Evolutionary conservation across 2,113 vertebrate genomes (phyloP).

Genomic region (Toxotes jaculatrix): DNA sequence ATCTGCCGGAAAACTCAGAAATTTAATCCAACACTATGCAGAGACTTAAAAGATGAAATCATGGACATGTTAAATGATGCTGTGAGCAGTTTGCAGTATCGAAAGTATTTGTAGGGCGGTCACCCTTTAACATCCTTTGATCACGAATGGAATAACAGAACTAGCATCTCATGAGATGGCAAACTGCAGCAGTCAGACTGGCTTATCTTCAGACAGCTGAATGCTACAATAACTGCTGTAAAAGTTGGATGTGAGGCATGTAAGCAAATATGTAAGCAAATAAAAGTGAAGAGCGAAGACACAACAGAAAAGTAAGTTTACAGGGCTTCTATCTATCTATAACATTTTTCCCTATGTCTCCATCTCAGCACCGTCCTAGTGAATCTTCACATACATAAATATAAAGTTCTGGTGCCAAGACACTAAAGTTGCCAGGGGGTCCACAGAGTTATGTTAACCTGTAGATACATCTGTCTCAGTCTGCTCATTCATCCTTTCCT

Average conservation of each 20-base stretch:
- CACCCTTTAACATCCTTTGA: conserved; percentile 21
- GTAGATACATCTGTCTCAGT: conserved; percentile 7
- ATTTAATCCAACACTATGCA: conserved; percentile 1
- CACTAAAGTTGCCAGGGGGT: not conserved
- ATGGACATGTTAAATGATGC: not conserved
- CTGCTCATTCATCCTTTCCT: too few relatives aligned
- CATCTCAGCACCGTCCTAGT: not conserved
- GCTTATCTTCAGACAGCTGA: conserved; percentile 20
- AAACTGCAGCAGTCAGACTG: conserved; percentile 18
- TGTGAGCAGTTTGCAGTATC: not conserved
- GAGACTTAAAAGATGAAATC: not conserved
- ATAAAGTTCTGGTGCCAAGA: not conserved
- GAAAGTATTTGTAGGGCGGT: not conserved
- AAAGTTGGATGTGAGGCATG: conserved; percentile 3
- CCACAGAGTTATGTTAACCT: conserved; percentile 31
- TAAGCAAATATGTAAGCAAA: not conserved
- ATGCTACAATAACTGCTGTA: conserved; percentile 21
- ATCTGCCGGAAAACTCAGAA: not conserved
- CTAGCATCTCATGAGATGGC: conserved; percentile 19
- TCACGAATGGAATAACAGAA: conserved; percentile 14
- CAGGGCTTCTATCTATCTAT: not conserved
- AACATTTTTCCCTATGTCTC: not conserved
- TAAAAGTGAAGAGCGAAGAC: not conserved
- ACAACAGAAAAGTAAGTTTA: not conserved
- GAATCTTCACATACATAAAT: not conserved